These are phyloP conservation scores for Pogonophryne albipinna DNA, from an alignment of 2,797 vertebrate genomes.

Conservation along the genomic window DNA sequence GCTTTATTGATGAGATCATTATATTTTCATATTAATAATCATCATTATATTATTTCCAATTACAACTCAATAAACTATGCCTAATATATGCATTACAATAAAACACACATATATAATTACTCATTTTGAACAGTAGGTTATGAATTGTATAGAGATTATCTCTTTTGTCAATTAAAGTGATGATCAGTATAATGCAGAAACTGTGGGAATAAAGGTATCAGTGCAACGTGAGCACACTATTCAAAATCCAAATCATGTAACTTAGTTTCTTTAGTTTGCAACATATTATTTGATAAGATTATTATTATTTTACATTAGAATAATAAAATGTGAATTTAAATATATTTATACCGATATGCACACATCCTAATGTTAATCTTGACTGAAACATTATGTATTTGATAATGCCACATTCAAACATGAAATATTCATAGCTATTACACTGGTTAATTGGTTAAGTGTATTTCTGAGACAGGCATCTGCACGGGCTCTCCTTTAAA, in stretches of 20 bases:
- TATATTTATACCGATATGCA: slow-evolving; percentile 10
- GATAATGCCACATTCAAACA: slow-evolving; percentile 19
- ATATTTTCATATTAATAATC: neutral
- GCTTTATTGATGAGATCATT: neutral
- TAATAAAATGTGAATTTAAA: slow-evolving; percentile 14
- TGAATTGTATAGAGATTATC: neutral
- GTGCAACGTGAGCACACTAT: neutral
- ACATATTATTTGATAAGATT: neutral
- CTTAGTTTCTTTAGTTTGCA: neutral
- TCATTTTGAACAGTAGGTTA: neutral
- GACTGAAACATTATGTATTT: slow-evolving; percentile 8
- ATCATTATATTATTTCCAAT: neutral
- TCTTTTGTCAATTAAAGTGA: slow-evolving; percentile 9
- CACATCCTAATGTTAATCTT: neutral
- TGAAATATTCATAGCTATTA: slow-evolving; percentile 36
- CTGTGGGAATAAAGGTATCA: neutral
- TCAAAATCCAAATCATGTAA: neutral
- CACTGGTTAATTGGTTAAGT: neutral
- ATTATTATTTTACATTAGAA: neutral
- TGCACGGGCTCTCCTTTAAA: slow-evolving; percentile 9
- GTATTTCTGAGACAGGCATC: slow-evolving; percentile 4
- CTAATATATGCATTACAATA: neutral
- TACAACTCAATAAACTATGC: neutral
- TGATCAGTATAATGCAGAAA: neutral
- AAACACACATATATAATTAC: neutral